A percentile compares a stretch with the other conserved stretches of the same genome.
These are phyloP conservation scores for Bombus cullumanus DNA, from an alignment of 1,140 invertebrate species.

Conservation along the genomic window DNA sequence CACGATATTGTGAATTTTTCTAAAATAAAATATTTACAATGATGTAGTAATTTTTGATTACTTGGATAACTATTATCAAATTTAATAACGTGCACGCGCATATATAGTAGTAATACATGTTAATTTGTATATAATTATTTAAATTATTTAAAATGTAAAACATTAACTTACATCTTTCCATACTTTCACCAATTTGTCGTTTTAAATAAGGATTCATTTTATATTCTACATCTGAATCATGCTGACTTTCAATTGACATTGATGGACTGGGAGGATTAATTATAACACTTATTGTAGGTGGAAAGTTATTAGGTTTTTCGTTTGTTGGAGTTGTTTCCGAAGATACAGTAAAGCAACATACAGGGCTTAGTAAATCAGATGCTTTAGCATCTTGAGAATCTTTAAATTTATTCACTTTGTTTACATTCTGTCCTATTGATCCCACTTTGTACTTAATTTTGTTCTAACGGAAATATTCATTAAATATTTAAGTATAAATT, in stretches of 20 bases:
- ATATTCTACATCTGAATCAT: conserved; percentile 66
- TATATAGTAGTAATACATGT: neutral
- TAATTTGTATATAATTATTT: neutral
- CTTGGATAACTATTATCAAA: neutral
- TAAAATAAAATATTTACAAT: neutral
- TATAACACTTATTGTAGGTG: conserved; percentile 77
- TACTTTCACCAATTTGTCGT: conserved; percentile 72
- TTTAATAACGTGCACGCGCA: neutral
- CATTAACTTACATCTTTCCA: conserved; percentile 76
- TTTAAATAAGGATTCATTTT: conserved; percentile 67
- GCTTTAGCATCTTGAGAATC: conserved; percentile 56
- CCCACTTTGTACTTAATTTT: conserved; percentile 31
- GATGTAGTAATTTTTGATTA: neutral
- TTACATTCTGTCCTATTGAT: conserved; percentile 1
- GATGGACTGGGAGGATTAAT: conserved; percentile 81
- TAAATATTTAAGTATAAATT: neutral
- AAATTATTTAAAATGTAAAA: conserved; percentile 5
- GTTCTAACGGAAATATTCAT: conserved; percentile 1
- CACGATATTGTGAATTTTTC: neutral
- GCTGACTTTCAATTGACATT: conserved; percentile 78
- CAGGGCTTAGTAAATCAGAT: conserved; percentile 71
- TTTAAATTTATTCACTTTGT: conserved; percentile 8
- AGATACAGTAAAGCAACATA: conserved; percentile 75
- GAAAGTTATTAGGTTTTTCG: conserved; percentile 73
- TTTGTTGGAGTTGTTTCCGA: conserved; percentile 66